These are phyloP conservation scores for Ptyas mucosa DNA, from an alignment of 2,113 vertebrate genomes.

Conservation along the genomic window DNA sequence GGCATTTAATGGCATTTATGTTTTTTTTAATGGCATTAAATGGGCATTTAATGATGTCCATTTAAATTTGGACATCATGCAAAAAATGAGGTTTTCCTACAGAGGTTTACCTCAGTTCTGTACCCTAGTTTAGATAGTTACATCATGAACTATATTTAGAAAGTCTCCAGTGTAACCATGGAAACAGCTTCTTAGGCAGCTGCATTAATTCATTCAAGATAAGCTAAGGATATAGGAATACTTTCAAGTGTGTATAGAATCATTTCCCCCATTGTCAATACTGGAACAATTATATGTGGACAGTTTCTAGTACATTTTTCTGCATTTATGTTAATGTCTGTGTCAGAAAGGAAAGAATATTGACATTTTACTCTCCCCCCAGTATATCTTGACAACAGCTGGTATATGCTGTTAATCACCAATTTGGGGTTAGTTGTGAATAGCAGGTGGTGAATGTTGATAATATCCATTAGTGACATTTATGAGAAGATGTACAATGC, in stretches of 20 bases:
- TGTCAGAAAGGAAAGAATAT: not conserved
- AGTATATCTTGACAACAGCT: not conserved
- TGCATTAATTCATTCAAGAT: conserved; percentile 57
- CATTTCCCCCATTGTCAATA: conserved; percentile 23
- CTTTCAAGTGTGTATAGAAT: conserved; percentile 50
- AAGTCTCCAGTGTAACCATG: conserved; percentile 62
- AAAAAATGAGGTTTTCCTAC: conserved; percentile 46
- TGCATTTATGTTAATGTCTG: not conserved
- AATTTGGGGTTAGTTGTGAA: not conserved
- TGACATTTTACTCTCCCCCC: not conserved
- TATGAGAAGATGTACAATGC: not conserved
- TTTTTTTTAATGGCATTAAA: conserved; percentile 30
- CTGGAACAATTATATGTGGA: not conserved
- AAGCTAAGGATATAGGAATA: conserved; percentile 52
- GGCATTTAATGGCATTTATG: too few species aligned
- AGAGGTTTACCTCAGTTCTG: conserved; percentile 43
- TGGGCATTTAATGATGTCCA: too few species aligned
- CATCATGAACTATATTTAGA: conserved; percentile 67
- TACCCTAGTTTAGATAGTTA: conserved; percentile 52
- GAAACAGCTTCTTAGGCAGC: conserved; percentile 64
- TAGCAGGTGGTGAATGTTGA: conserved; percentile 6
- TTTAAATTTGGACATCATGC: conserved; percentile 32
- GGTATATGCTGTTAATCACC: not conserved
- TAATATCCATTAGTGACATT: not conserved
- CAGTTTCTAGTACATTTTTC: not conserved